Conservation (phyloP, 2,888 invertebrate genomes). For the Griposia aprilina region DNA sequence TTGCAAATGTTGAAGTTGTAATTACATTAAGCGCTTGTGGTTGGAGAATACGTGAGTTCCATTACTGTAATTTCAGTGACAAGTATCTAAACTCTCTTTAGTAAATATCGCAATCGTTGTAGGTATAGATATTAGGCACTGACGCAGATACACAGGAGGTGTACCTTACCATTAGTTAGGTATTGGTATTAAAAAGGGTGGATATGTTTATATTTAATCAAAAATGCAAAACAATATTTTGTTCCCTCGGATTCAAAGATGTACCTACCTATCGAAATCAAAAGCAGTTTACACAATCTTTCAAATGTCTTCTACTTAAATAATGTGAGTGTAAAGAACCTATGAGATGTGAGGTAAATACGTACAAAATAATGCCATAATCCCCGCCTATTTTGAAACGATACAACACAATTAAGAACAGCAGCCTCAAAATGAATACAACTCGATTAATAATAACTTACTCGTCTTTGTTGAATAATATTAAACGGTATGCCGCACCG, state of each 20-base stretch:
- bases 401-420: slow-evolving; percentile 16
- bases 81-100: slow-evolving; percentile 27
- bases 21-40: slow-evolving; percentile 46
- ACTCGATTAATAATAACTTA: slow-evolving; percentile 42
- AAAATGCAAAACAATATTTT: not conserved
- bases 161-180: too few relatives aligned
- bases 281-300: not conserved
- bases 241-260: not conserved
- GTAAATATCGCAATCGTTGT: slow-evolving; percentile 11
- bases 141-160: too few relatives aligned
- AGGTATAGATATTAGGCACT: not conserved
- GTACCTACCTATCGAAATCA: not conserved
- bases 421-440: slow-evolving; percentile 33
- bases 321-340: not conserved
- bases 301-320: not conserved
- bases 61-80: slow-evolving; percentile 47
- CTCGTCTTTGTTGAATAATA: slow-evolving; percentile 45
- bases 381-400: not conserved
- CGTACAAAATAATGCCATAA: not conserved
- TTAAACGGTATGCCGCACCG: slow-evolving; percentile 38
- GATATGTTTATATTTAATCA: too few relatives aligned
- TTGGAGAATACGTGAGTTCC: slow-evolving; percentile 38
- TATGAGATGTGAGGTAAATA: not conserved
- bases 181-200: too few relatives aligned
- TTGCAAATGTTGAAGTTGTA: slow-evolving; percentile 43